These are phyloP conservation scores for Sinonovacula constricta DNA, from an alignment of 1,140 invertebrate species.

Conservation along the genomic window DNA sequence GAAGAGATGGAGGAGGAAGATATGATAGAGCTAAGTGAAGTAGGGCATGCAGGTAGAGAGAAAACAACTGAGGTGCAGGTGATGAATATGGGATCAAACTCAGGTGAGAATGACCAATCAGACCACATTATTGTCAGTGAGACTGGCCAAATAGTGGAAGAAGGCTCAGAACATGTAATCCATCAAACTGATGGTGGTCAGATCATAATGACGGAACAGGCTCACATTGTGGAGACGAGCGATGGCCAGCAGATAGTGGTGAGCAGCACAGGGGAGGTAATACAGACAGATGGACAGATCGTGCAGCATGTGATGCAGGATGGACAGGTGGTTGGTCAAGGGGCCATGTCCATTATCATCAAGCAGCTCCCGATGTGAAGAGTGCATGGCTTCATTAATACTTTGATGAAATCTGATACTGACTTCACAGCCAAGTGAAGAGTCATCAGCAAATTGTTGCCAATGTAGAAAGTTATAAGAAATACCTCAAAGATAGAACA, in stretches of 20 bases:
- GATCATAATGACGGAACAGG: neutral
- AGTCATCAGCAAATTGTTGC: no score
- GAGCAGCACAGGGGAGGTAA: conserved; percentile 2
- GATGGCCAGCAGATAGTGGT: neutral
- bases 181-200: neutral
- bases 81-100: no score
- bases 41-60: neutral
- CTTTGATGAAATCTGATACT: no score
- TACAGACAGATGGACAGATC: conserved; percentile 31
- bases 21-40: neutral
- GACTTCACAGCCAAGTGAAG: no score
- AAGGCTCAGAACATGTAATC: neutral
- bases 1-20: conserved; percentile 22
- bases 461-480: no score
- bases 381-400: no score
- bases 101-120: no score
- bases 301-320: conserved; percentile 47
- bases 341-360: conserved; percentile 36
- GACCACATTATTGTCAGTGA: neutral
- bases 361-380: no score
- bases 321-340: conserved; percentile 34
- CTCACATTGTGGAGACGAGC: neutral
- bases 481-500: no score
- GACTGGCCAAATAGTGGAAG: neutral
- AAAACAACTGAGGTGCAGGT: neutral